Percentiles rank a stretch among this genome's conserved stretches.
Evolutionary conservation across 2,113 vertebrate genomes (phyloP).

Genomic region (Triplophysa tibetana): DNA sequence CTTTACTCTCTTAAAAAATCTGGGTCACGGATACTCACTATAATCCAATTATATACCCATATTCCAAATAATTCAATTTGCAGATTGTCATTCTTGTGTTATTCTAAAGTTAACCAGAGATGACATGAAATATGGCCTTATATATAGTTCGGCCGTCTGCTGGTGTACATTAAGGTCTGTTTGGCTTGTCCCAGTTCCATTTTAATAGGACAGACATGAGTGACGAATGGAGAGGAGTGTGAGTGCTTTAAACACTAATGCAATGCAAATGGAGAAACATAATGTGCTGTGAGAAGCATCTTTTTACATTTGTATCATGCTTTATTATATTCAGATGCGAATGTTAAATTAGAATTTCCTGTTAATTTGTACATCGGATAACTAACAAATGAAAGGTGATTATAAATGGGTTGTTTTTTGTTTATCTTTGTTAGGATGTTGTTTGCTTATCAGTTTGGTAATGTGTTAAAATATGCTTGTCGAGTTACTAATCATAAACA

Average conservation of each 20-base stretch:
- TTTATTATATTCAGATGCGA: conserved; percentile 70
- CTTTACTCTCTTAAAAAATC: background rate
- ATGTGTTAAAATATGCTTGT: background rate
- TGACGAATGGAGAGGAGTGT: conserved; percentile 65
- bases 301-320: conserved; percentile 73
- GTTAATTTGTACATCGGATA: conserved; percentile 78
- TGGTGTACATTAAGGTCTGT: conserved; percentile 51
- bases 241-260: conserved; percentile 65
- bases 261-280: conserved; percentile 74
- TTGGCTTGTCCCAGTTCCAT: conserved; percentile 65
- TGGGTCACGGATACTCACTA: background rate
- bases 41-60: background rate
- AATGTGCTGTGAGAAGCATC: conserved; percentile 70
- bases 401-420: conserved; percentile 71
- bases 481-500: conserved; percentile 6
- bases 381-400: conserved; percentile 75
- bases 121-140: conserved; percentile 28
- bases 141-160: conserved; percentile 22
- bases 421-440: background rate
- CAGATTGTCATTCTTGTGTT: conserved; percentile 28
- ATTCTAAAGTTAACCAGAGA: conserved; percentile 27
- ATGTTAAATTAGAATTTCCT: conserved; percentile 76
- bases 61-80: background rate
- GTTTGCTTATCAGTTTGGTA: background rate
- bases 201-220: conserved; percentile 68